These are phyloP conservation scores for Actinia equina DNA, from an alignment of 64 coral and sea anemone species.

Conservation along the genomic window DNA sequence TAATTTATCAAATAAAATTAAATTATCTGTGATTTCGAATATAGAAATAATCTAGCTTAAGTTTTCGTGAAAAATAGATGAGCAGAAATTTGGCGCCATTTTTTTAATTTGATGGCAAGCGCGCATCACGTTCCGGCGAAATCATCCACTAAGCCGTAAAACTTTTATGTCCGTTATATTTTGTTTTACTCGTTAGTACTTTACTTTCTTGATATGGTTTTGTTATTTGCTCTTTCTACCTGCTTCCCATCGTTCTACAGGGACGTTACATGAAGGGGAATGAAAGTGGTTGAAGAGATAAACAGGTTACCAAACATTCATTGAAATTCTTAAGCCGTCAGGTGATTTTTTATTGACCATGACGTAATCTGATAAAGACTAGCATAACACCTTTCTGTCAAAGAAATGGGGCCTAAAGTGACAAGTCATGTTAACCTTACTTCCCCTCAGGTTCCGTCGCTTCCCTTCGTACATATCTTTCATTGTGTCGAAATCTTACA, in stretches of 20 bases:
- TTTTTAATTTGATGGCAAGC: neutral
- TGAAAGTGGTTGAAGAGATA: neutral
- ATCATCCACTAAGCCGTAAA: neutral
- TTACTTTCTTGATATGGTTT: neutral
- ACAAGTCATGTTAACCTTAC: neutral
- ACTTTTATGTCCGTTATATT: neutral
- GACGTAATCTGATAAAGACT: conserved; percentile 8
- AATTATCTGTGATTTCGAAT: neutral
- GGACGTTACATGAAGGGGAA: neutral
- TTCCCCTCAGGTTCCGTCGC: neutral
- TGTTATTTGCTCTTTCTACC: neutral
- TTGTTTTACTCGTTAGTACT: neutral
- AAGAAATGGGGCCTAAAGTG: neutral
- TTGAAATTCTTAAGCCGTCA: neutral
- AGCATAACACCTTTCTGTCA: neutral
- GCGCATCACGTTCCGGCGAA: neutral
- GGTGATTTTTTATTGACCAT: conserved; percentile 10
- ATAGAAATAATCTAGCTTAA: neutral
- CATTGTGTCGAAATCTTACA: neutral
- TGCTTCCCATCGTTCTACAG: neutral
- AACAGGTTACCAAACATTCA: neutral
- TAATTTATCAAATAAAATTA: neutral
- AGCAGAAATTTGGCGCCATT: conserved; percentile 5
- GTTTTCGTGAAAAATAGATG: neutral
- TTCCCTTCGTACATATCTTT: neutral